Evolutionary conservation across 1,140 invertebrate genomes (phyloP).

Genomic region (Galleria mellonella): DNA sequence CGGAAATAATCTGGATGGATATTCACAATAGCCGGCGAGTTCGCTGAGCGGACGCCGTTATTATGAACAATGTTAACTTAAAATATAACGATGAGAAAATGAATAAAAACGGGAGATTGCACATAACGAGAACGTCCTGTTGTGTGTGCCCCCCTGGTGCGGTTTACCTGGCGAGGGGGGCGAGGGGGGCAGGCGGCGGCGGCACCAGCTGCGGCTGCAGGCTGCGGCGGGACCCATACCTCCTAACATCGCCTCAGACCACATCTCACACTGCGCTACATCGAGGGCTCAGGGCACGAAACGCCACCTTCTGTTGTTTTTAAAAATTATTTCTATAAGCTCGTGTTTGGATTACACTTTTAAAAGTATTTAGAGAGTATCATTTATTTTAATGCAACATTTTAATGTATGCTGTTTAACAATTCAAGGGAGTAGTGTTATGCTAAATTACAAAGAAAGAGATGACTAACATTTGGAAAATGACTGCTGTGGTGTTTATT

Average conservation of each 20-base stretch:
- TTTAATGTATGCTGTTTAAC: conserved; percentile 13
- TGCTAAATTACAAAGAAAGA: conserved; percentile 12
- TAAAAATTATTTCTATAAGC: conserved; percentile 67
- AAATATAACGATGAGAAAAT: conserved; percentile 44
- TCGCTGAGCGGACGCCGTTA: conserved; percentile 8
- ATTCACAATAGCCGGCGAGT: conserved; percentile 24
- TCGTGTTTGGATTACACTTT: conserved; percentile 29
- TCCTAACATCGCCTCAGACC: conserved; percentile 67
- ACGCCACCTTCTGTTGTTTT: conserved; percentile 71
- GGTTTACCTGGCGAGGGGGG: conserved; percentile 46
- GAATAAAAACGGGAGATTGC: conserved; percentile 57
- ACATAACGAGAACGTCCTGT: conserved; percentile 60
- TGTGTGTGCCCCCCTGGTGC: conserved; percentile 43
- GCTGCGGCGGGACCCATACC: conserved; percentile 11
- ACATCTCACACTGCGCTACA: conserved; percentile 66
- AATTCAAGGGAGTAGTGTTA: conserved; percentile 10
- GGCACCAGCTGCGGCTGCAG: conserved; percentile 17
- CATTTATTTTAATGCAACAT: conserved; percentile 11
- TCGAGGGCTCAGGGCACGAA: conserved; percentile 64
- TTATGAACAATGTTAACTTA: conserved; percentile 25
- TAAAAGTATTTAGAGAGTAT: conserved; percentile 10
- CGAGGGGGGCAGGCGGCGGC: conserved; percentile 12
- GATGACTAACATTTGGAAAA: conserved; percentile 7
- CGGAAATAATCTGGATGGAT: conserved; percentile 18
- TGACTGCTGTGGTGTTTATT: conserved; percentile 16